Evolutionary conservation across 2,888 invertebrate genomes (phyloP).

Genomic region (Lithophane socia): DNA sequence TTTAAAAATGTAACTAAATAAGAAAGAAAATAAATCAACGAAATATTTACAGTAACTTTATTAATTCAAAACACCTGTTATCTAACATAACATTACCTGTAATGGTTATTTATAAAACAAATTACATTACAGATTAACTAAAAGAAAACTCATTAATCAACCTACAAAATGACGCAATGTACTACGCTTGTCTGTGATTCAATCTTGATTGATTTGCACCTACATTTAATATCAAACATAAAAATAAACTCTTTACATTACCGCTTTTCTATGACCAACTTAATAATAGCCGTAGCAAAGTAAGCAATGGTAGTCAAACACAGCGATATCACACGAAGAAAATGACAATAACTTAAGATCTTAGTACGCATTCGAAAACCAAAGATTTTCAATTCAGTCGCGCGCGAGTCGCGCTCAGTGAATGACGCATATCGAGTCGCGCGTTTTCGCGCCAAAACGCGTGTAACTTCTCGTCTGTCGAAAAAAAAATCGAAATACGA

Average conservation of each 20-base stretch:
- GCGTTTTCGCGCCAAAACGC: constrained; percentile 81
- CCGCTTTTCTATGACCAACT: background rate
- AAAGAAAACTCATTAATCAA: constrained; percentile 62
- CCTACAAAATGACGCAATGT: constrained; percentile 66
- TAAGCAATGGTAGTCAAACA: constrained; percentile 49
- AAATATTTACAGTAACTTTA: background rate
- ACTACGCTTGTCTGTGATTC: constrained; percentile 57
- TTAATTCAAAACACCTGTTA: background rate
- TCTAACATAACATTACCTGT: background rate
- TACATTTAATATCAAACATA: background rate
- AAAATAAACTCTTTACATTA: constrained; percentile 32
- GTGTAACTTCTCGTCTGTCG: constrained; percentile 74
- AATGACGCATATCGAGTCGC: constrained; percentile 69
- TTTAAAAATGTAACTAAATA: no score
- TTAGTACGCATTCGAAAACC: constrained; percentile 60
- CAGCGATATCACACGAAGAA: constrained; percentile 43
- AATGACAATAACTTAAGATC: constrained; percentile 51
- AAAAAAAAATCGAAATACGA: constrained; percentile 65
- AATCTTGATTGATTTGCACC: constrained; percentile 66
- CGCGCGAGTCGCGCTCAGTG: constrained; percentile 76
- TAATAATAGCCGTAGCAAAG: background rate
- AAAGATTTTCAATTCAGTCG: constrained; percentile 76
- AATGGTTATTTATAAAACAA: constrained; percentile 41
- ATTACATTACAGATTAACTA: constrained; percentile 47
- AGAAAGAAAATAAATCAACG: no score